Evolutionary conservation across 2,797 vertebrate species (phyloP).

Genomic region (Pseudochromis fuscus): DNA sequence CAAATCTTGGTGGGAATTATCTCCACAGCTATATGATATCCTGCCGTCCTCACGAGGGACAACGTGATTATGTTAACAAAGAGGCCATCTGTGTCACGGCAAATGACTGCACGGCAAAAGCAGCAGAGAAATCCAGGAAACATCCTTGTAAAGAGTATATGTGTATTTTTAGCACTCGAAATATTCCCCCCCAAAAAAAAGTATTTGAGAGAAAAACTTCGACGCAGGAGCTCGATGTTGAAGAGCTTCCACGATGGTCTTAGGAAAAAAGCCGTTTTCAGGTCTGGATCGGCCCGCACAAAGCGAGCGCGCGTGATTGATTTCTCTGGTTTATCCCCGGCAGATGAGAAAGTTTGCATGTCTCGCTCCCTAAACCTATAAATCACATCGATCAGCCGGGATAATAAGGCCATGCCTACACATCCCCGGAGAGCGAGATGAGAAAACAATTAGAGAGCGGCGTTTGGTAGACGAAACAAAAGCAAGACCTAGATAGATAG

Average conservation of each 20-base stretch:
- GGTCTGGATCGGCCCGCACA: slow-evolving; percentile 52
- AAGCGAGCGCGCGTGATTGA: slow-evolving; percentile 58
- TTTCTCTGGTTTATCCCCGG: slow-evolving; percentile 68
- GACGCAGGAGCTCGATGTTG: slow-evolving; percentile 17
- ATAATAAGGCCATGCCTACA: slow-evolving; percentile 71
- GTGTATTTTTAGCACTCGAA: slow-evolving; percentile 26
- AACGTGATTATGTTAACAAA: slow-evolving; percentile 57
- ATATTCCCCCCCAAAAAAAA: not conserved
- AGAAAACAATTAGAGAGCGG: slow-evolving; percentile 74
- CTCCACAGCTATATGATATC: slow-evolving; percentile 37
- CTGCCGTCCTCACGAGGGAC: slow-evolving; percentile 45
- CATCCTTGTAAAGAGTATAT: not conserved
- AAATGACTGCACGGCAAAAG: slow-evolving; percentile 29
- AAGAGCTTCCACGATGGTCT: slow-evolving; percentile 38
- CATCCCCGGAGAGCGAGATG: slow-evolving; percentile 61
- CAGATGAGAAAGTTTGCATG: slow-evolving; percentile 76
- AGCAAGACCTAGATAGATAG: slow-evolving; percentile 25
- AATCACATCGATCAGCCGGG: slow-evolving; percentile 74
- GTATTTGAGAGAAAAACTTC: slow-evolving; percentile 16
- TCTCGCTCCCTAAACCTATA: slow-evolving; percentile 73
- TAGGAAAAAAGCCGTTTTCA: slow-evolving; percentile 52
- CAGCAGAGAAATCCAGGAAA: slow-evolving; percentile 25
- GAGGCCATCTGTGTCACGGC: slow-evolving; percentile 51
- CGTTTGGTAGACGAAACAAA: slow-evolving; percentile 33
- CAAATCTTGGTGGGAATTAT: slow-evolving; percentile 41